Evolutionary conservation across 1,140 invertebrate genomes (phyloP).

Genomic region (Calephelis nemesis): DNA sequence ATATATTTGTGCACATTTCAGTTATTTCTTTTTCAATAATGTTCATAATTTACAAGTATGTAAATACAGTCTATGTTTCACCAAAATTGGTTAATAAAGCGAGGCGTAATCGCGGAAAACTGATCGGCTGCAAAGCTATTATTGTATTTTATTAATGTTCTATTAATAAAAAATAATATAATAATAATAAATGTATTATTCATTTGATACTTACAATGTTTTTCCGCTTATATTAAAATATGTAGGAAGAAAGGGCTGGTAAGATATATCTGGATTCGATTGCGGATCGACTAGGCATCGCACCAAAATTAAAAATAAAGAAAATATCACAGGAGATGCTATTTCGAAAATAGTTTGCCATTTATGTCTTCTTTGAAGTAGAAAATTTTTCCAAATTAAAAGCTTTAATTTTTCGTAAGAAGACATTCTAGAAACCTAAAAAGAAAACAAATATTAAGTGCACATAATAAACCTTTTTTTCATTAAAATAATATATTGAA

Average conservation of each 20-base stretch:
- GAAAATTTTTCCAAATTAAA: conserved; percentile 92
- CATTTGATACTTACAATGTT: conserved; percentile 55
- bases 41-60: too few species aligned
- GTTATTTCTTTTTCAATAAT: too few species aligned
- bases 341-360: conserved; percentile 88
- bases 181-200: too few species aligned
- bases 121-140: too few species aligned
- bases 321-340: conserved; percentile 85
- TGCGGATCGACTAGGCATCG: conserved; percentile 80
- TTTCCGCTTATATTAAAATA: conserved; percentile 63
- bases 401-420: conserved; percentile 82
- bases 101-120: too few species aligned
- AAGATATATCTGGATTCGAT: conserved; percentile 57
- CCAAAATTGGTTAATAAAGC: too few species aligned
- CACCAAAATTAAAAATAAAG: conserved; percentile 84
- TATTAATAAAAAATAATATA: too few species aligned
- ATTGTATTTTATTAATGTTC: too few species aligned
- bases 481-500: too few species aligned
- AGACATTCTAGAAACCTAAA: conserved; percentile 47
- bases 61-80: too few species aligned
- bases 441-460: conserved; percentile 29
- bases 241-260: conserved; percentile 62
- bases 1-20: too few species aligned
- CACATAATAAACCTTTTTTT: background rate
- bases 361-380: conserved; percentile 87